Percentiles rank a stretch among this genome's conserved stretches.
Conservation (phyloP, 1,140 invertebrate genomes). For the Muscidifurax raptorellus region DNA sequence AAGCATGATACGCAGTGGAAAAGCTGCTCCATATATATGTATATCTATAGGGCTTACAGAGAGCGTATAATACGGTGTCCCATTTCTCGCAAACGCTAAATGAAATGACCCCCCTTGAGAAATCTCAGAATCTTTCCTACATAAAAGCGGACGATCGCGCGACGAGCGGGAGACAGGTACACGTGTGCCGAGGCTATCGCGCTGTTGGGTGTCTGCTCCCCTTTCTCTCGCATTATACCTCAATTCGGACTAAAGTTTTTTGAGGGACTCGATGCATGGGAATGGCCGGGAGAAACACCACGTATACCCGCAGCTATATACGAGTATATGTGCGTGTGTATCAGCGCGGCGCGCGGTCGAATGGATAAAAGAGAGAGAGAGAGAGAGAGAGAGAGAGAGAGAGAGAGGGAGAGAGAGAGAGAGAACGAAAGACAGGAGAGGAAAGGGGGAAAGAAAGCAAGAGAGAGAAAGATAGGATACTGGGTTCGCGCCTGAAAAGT, state of each 20-base stretch:
- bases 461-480: background rate
- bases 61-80: slow-evolving; percentile 1
- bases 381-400: too few species aligned
- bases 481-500: slow-evolving; percentile 30
- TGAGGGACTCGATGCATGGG: slow-evolving; percentile 46
- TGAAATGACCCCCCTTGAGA: slow-evolving; percentile 17
- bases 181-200: background rate
- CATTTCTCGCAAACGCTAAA: slow-evolving; percentile 27
- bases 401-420: background rate
- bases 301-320: background rate
- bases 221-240: slow-evolving; percentile 31
- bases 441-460: background rate
- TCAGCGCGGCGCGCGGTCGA: background rate
- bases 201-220: background rate
- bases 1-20: too few species aligned
- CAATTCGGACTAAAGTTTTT: slow-evolving; percentile 30
- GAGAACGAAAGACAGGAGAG: background rate
- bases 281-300: background rate
- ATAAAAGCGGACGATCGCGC: background rate
- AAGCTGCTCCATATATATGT: too few species aligned
- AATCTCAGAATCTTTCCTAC: background rate
- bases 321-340: background rate
- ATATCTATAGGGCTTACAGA: background rate
- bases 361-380: background rate
- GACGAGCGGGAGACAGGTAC: background rate